Conservation (phyloP, 2,113 vertebrate species). For the Scomber japonicus region DNA sequence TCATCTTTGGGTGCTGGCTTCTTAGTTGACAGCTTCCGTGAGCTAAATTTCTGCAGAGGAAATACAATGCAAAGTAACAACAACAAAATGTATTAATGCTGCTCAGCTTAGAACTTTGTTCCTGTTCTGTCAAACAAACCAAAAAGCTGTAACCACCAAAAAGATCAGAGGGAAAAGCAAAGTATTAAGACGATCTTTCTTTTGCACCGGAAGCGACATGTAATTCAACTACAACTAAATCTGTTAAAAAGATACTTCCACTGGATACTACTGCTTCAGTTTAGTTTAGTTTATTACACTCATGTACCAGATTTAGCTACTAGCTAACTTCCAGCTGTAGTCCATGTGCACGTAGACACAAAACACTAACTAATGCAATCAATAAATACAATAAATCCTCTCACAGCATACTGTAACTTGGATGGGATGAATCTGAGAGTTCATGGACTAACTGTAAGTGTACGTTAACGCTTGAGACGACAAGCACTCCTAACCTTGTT, state of each 20-base stretch:
- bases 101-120: slow-evolving; percentile 50
- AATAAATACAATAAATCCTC: too few relatives aligned
- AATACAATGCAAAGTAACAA: slow-evolving; percentile 53
- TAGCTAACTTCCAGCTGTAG: too few relatives aligned
- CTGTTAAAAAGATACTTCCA: neutral
- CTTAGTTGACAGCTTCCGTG: slow-evolving; percentile 61
- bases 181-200: slow-evolving; percentile 32
- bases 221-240: neutral
- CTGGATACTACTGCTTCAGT: neutral
- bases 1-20: slow-evolving; percentile 42
- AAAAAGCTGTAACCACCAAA: slow-evolving; percentile 26
- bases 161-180: slow-evolving; percentile 47
- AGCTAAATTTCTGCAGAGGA: slow-evolving; percentile 58
- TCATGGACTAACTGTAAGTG: neutral
- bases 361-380: too few relatives aligned
- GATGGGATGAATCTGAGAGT: neutral
- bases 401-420: too few relatives aligned
- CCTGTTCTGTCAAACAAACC: slow-evolving; percentile 59
- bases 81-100: slow-evolving; percentile 52
- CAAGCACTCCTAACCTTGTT: neutral
- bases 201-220: neutral
- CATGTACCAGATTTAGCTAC: too few relatives aligned
- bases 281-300: too few relatives aligned
- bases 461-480: neutral
- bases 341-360: too few relatives aligned